phyloP scores from a whole-genome alignment of 2,888 invertebrate species.

The Linnaemya tessellans region DNA sequence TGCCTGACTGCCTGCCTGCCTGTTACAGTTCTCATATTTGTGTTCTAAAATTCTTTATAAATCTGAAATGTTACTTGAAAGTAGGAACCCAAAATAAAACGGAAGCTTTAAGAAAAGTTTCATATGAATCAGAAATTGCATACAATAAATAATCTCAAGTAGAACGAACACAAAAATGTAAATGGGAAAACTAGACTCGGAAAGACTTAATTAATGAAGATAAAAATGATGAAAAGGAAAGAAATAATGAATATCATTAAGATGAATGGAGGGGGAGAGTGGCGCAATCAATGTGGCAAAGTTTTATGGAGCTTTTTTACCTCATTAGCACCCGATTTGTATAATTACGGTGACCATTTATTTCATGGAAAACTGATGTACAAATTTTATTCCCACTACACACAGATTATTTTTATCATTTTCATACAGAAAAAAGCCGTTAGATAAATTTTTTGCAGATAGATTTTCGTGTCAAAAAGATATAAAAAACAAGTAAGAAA shows the following conservation, averaged over 20 bases:
- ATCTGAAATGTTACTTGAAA: constrained; percentile 53
- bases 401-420: no score
- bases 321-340: not conserved
- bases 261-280: not conserved
- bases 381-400: not conserved
- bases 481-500: no score
- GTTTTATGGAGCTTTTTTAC: not conserved
- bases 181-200: not conserved
- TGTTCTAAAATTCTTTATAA: constrained; percentile 44
- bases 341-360: no score
- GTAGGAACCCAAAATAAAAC: constrained; percentile 18
- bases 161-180: not conserved
- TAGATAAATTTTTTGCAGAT: no score
- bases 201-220: constrained; percentile 25
- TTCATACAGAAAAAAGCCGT: constrained; percentile 1
- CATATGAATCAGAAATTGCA: constrained; percentile 33
- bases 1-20: not conserved
- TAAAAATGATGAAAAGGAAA: not conserved
- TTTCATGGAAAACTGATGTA: not conserved
- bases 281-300: no score
- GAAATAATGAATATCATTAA: constrained; percentile 9
- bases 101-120: constrained; percentile 46
- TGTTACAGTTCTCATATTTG: not conserved
- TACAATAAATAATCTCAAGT: constrained; percentile 27
- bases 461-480: no score